Evolutionary conservation across 2,113 vertebrate genomes (phyloP), one percentile per base, ranked within the genome.

Genomic region (Perccottus glenii): DNA sequence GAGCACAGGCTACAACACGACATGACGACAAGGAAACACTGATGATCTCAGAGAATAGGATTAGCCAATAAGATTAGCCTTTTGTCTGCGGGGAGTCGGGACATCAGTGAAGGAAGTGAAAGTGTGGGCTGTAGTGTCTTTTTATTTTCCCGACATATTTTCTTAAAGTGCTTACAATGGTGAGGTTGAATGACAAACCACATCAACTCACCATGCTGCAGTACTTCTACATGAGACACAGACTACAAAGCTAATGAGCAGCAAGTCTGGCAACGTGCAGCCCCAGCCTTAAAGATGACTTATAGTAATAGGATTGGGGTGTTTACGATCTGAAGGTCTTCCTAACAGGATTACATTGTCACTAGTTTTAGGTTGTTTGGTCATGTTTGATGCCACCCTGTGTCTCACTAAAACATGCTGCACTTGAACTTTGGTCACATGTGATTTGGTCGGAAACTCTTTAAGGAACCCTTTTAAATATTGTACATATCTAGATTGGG

Each of bases 221-320:
- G 49, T 74, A 47, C 12, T 11, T 76, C 60, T 32, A 15, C 53
- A 62, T 63, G 43, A 11, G 43, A 14, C 6, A 15, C 11, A 19
- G 32, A 47, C 45, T 19, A 19, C 3, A 1, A 43, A 43, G 53
- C 55, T 59, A 48, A 75, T 65, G 15, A 70, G 56, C 46, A 72
- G 55, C 56, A 58, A 40, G 76, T 66, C 69, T 77, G 80, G 70
- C 75, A 83, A 62, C 64, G 63, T 63, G 60, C 60, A 80, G 82
- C 76, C 51, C 78, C 70, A 83, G 76, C 69, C 81, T 68, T 78
- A 72, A 91, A 90, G 85, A 67, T 79, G 88, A 88, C 84, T 93
- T 93, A 91, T 57, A 77, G 80, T 91, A 92, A 92, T 88, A 86
- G 83, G 90, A 92, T 91, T 90, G 85, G 56, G 77, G 88, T 88